Base-by-base conservation (phyloP, 1,140 invertebrate species). In the Tetramorium alpestre region DNA sequence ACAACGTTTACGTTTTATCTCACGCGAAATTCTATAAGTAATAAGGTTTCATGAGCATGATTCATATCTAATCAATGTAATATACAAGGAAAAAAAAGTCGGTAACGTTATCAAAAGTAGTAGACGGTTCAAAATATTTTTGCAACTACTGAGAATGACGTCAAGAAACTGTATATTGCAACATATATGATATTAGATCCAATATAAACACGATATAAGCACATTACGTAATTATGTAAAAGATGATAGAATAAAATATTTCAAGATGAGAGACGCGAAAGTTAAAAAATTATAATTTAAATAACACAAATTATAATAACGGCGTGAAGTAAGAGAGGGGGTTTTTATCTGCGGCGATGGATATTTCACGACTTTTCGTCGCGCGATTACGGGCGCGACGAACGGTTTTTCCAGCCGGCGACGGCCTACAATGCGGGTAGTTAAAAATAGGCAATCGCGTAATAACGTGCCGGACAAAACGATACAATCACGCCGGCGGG, bases 111-210 rank as follows among this genome's bases (percentile, higher is more conserved):
- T 1, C 6, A 13, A 28, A 41, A 10, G 13, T 38, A 80, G 18
- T 16, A 28, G 18, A 3, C 13, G 11, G 56, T 82, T 56, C 8
- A 73, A 72, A 81, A 73, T 82, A 49, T 82, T 82, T 87, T 54
- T 18, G 22, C 25, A 73, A n/a, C 44, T 70, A 51, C 10, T 49
- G 33, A 67, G 11, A 67, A 38, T 8, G 18, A 41, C 41, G n/a
- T 54, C n/a, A 25, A 69, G 44, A 41, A 4, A 28, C 38, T 41
- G n/a, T 25, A 25, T 13, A 67, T 78, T 67, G 47, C 13, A 11
- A 25, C 16, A 10, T 18, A 13, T 38, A 49, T 1, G 25, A 7
- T 51, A 38, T 0, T 25, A 25, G 28, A 41, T 69, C 18, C 16
- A 54, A 69, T 25, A 69, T 18, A 51, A 80, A 67, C n/a, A 62